A percentile compares a stretch with the other conserved stretches of the same genome.
Conservation (phyloP, 2,113 vertebrate species). For the Vidua chalybeata region DNA sequence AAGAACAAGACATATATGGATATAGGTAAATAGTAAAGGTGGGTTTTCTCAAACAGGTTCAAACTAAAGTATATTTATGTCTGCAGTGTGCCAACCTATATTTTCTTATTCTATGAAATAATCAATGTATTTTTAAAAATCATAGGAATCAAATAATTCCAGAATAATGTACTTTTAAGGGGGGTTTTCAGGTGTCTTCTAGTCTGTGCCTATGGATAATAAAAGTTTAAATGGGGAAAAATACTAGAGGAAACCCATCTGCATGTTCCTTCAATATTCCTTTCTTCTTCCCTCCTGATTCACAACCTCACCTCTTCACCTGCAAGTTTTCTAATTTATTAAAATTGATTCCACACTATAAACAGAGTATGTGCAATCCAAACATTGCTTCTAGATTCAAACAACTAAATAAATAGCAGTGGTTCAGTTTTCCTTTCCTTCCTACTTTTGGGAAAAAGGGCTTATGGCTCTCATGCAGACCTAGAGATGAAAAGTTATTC, state of each 20-base stretch:
- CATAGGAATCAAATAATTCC: background rate
- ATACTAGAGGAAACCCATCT: background rate
- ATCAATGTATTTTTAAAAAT: background rate
- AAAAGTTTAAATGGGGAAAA: background rate
- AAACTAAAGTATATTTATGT: background rate
- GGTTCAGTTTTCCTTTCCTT: background rate
- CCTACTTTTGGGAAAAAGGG: background rate
- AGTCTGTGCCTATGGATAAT: background rate
- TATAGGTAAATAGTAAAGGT: background rate
- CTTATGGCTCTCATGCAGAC: background rate
- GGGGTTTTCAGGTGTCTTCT: background rate
- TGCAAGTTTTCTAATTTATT: background rate
- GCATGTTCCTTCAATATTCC: background rate
- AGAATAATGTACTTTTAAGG: fast-evolving
- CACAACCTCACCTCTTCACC: background rate
- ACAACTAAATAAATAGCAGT: background rate
- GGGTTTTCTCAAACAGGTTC: background rate
- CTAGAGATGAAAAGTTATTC: background rate
- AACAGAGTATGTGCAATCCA: background rate
- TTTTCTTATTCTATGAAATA: background rate
- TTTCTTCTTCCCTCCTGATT: background rate
- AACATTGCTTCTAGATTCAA: background rate
- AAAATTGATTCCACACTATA: background rate
- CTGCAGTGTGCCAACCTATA: background rate
- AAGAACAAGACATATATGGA: background rate